Evolutionary conservation across 2,113 vertebrate species (phyloP).

Genomic region (Puma concolor): DNA sequence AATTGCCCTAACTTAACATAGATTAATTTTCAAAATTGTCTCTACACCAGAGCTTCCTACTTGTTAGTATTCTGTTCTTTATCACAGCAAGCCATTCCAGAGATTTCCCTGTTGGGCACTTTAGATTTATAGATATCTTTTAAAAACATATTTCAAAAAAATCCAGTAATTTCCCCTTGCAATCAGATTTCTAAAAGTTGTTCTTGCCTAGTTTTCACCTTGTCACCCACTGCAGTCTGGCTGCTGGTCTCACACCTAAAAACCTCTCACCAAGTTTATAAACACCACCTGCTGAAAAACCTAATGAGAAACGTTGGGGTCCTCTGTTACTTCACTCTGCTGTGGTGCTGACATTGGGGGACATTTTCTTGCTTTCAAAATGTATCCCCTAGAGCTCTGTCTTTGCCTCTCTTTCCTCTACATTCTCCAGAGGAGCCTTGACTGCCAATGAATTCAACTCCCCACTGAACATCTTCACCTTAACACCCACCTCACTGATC

Average conservation of each 20-base stretch:
- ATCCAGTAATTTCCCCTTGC: not conserved
- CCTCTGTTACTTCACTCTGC: not conserved
- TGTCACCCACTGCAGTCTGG: not conserved
- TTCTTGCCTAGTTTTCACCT: not conserved
- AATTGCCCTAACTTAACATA: slow-evolving; percentile 15
- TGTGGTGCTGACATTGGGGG: not conserved
- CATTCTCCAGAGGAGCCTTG: not conserved
- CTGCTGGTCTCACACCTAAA: not conserved
- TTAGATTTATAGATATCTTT: slow-evolving; percentile 43
- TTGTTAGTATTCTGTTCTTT: slow-evolving; percentile 29
- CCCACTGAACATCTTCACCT: not conserved
- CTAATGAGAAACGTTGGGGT: not conserved
- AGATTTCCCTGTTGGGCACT: slow-evolving; percentile 37
- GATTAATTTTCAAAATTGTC: slow-evolving; percentile 9
- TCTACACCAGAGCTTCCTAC: slow-evolving; percentile 1
- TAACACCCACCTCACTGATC: not conserved
- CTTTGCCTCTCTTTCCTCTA: not conserved
- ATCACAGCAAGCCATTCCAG: not conserved
- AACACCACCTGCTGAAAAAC: not conserved
- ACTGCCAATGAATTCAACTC: too few species aligned
- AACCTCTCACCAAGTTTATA: not conserved
- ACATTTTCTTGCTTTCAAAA: not conserved
- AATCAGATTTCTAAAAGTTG: not conserved
- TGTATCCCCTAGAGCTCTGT: not conserved
- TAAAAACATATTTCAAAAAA: slow-evolving; percentile 27